Conservation (phyloP, 2,113 vertebrate species). For the Tragelaphus strepsiceros region DNA sequence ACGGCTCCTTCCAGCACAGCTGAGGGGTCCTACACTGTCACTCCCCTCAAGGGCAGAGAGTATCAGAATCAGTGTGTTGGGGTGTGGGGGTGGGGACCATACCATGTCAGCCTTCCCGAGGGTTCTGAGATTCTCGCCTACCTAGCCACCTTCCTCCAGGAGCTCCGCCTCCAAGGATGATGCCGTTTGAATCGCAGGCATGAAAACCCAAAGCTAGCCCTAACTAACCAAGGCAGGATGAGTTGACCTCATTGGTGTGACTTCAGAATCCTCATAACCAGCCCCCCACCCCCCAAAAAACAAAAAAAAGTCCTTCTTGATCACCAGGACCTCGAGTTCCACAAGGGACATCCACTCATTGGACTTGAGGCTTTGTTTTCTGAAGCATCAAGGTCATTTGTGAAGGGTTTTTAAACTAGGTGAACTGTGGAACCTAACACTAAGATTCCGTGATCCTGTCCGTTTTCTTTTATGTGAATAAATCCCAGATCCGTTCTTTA, state of each 20-base stretch:
- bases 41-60: neutral
- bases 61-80: neutral
- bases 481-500: neutral
- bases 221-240: neutral
- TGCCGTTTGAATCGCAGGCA: neutral
- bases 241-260: neutral
- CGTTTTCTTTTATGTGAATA: neutral
- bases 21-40: neutral
- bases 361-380: neutral
- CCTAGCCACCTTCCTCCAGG: neutral
- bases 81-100: neutral
- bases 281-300: too few relatives aligned
- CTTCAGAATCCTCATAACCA: neutral
- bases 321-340: neutral
- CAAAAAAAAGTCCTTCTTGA: neutral
- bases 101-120: neutral
- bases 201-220: neutral
- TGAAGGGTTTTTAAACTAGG: neutral
- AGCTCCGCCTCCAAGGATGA: neutral
- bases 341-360: neutral
- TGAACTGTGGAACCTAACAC: neutral
- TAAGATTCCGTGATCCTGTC: neutral
- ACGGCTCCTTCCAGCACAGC: rapidly evolving
- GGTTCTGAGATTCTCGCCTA: neutral
- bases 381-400: neutral